Percentiles rank a stretch among this genome's conserved stretches.
Evolutionary conservation across 1,140 invertebrate species (phyloP).

Genomic region (Drosophila guanche): DNA sequence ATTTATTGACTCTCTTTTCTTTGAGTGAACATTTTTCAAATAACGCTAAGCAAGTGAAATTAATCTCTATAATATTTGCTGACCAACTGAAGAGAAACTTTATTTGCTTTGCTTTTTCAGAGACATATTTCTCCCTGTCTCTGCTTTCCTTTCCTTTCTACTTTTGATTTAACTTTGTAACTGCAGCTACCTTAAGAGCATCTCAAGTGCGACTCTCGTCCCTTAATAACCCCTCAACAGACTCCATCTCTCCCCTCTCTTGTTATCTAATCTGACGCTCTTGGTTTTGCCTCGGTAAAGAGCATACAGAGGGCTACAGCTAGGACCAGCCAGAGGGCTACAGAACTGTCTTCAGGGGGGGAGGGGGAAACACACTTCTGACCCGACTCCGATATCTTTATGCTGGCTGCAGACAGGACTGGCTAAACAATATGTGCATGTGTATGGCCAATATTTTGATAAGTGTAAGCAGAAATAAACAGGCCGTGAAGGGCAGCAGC

Average conservation of each 20-base stretch:
- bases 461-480: constrained; percentile 80
- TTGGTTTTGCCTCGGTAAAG: constrained; percentile 33
- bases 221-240: neutral
- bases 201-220: constrained; percentile 9
- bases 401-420: constrained; percentile 51
- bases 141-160: no score
- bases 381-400: constrained; percentile 66
- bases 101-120: no score
- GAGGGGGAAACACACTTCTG: constrained; percentile 1
- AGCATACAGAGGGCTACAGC: constrained; percentile 3
- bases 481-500: constrained; percentile 57
- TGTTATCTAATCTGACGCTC: neutral
- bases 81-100: no score
- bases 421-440: constrained; percentile 71
- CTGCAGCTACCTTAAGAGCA: constrained; percentile 4
- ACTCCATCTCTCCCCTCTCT: no score
- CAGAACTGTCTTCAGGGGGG: no score
- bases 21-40: no score
- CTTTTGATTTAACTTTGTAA: no score
- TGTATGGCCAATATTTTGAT: constrained; percentile 77
- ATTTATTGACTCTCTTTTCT: no score
- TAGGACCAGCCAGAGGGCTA: neutral
- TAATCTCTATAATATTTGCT: no score
- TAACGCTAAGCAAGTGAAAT: no score
- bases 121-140: no score